These are phyloP conservation scores for Scalopus aquaticus DNA, from an alignment of 2,113 vertebrate genomes.

Conservation along the genomic window DNA sequence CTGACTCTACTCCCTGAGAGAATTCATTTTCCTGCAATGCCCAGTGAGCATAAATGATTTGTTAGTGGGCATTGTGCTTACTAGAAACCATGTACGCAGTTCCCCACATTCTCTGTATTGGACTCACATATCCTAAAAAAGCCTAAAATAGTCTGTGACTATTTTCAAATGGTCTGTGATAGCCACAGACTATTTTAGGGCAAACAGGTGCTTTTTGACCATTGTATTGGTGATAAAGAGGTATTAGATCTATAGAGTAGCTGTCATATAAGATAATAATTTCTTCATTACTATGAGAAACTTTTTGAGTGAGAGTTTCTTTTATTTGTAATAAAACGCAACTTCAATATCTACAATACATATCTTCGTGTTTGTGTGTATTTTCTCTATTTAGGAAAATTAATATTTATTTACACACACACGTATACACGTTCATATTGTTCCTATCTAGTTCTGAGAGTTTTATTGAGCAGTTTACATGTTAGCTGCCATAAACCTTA, in stretches of 20 bases:
- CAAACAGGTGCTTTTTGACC: not conserved
- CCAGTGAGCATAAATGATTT: not conserved
- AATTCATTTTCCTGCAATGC: not conserved
- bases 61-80: not conserved
- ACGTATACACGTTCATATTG: not conserved
- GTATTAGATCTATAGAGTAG: not conserved
- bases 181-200: not conserved
- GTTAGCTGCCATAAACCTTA: not conserved
- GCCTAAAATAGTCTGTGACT: not conserved
- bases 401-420: no score
- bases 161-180: no score
- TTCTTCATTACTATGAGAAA: not conserved
- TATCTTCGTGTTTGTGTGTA: not conserved
- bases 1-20: not conserved
- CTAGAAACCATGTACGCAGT: not conserved
- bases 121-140: not conserved
- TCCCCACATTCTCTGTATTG: not conserved
- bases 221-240: not conserved
- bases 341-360: not conserved
- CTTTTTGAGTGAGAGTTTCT: not conserved
- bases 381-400: no score
- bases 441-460: not conserved
- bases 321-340: not conserved
- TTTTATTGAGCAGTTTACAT: not conserved
- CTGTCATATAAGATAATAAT: not conserved